A percentile compares a stretch with the other conserved stretches of the same genome.
phyloP scores from a whole-genome alignment of 1,140 invertebrate species.

The Euschistus heros region DNA sequence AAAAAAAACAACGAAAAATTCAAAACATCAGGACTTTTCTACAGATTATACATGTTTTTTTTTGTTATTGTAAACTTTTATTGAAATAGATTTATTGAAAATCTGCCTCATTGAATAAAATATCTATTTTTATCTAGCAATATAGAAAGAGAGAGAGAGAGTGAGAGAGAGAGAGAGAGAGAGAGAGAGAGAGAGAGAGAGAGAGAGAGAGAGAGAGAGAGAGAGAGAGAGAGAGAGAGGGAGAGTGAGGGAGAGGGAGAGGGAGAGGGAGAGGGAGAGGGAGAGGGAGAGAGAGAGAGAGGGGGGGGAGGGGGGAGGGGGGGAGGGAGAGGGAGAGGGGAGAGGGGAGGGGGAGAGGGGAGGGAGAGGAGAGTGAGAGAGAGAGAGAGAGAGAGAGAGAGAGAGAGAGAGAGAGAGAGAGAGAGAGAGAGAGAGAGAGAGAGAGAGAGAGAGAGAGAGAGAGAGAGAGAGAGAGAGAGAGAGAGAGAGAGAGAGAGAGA shows the following conservation, averaged over 20 bases:
- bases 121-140: no score
- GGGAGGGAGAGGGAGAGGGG: background rate
- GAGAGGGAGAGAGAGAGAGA: background rate
- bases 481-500: background rate
- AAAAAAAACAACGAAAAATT: no score
- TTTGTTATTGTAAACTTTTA: no score
- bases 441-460: constrained; percentile 1
- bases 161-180: no score
- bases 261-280: constrained; percentile 1
- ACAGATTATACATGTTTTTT: no score
- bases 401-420: background rate
- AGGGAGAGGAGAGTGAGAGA: background rate
- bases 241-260: constrained; percentile 3
- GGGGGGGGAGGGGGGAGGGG: background rate
- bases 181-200: no score
- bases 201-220: background rate
- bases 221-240: background rate
- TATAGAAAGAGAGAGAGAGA: no score
- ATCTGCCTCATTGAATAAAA: no score
- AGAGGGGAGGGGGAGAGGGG: background rate
- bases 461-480: background rate
- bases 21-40: no score
- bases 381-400: constrained; percentile 5
- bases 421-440: constrained; percentile 3
- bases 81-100: no score